A percentile compares a stretch with the other conserved stretches of the same genome.
Conservation (phyloP, 2,888 invertebrate species). For the Stomorhina lunata region DNA sequence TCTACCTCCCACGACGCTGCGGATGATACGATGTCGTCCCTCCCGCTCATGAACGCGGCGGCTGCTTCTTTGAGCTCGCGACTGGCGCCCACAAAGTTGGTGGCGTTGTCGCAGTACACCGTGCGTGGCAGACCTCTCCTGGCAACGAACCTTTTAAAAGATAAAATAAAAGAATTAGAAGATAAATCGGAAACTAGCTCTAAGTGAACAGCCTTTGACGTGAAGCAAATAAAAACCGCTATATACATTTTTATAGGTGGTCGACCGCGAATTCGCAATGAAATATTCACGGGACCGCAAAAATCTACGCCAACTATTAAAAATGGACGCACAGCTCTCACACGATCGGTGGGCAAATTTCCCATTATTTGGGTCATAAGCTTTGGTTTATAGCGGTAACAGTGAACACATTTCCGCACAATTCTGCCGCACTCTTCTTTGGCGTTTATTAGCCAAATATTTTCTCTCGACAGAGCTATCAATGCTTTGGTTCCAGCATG, state of each 20-base stretch:
- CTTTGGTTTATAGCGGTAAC: background rate
- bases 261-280: background rate
- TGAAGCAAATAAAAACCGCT: background rate
- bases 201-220: background rate
- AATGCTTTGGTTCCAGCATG: background rate
- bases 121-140: too few relatives aligned
- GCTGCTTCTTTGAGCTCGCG: background rate
- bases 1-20: slow-evolving; percentile 29
- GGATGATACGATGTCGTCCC: background rate
- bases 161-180: too few relatives aligned
- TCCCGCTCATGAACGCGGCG: background rate
- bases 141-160: too few relatives aligned
- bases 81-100: slow-evolving; percentile 53
- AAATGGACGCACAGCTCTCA: background rate
- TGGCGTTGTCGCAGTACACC: too few relatives aligned
- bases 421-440: background rate
- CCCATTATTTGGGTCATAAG: background rate
- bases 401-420: background rate
- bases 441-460: background rate
- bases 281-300: background rate
- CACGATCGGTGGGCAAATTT: background rate
- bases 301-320: too few relatives aligned
- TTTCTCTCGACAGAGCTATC: background rate
- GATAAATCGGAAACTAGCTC: background rate
- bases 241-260: background rate